Conservation (phyloP, 1,140 invertebrate species). For the Lepidurus packardi region DNA sequence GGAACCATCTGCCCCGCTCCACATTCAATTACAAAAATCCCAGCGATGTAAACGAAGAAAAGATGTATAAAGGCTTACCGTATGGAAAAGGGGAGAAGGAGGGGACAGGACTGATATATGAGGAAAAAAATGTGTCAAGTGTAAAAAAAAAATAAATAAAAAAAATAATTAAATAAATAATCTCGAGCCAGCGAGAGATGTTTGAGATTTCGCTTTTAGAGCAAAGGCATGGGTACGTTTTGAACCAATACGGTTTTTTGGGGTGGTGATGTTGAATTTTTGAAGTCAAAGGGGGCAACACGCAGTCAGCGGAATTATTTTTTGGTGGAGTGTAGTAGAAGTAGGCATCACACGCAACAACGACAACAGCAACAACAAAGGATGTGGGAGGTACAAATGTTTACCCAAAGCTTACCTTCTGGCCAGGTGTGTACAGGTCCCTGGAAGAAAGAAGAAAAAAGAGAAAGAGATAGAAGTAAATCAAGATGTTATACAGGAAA, state of each 20-base stretch:
- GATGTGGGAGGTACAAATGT: conserved; percentile 16
- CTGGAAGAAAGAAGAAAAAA: conserved; percentile 22
- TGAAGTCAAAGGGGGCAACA: not conserved
- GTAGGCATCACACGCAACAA: conserved; percentile 18
- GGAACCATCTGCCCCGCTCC: too few relatives aligned
- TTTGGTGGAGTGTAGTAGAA: conserved; percentile 2
- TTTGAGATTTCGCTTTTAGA: too few relatives aligned
- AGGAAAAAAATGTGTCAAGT: not conserved
- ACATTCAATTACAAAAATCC: not conserved
- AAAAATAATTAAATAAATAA: not conserved
- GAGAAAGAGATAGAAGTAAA: conserved; percentile 22
- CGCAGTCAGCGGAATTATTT: too few relatives aligned
- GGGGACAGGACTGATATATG: not conserved
- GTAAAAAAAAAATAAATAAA: not conserved
- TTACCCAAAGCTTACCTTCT: conserved; percentile 17
- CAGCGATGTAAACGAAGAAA: not conserved
- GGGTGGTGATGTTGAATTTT: not conserved
- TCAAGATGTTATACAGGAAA: not conserved
- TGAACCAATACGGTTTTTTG: not conserved
- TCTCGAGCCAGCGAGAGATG: too few relatives aligned
- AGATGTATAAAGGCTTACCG: conserved; percentile 1
- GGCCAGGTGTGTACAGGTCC: conserved; percentile 20
- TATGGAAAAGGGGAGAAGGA: not conserved
- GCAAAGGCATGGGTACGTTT: not conserved
- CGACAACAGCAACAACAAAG: conserved; percentile 18